Percentiles rank a stretch among this genome's conserved stretches.
These are phyloP conservation scores for Spongia lamella DNA, from an alignment of 37 sponge, comb jelly and placozoan species.

Conservation along the genomic window DNA sequence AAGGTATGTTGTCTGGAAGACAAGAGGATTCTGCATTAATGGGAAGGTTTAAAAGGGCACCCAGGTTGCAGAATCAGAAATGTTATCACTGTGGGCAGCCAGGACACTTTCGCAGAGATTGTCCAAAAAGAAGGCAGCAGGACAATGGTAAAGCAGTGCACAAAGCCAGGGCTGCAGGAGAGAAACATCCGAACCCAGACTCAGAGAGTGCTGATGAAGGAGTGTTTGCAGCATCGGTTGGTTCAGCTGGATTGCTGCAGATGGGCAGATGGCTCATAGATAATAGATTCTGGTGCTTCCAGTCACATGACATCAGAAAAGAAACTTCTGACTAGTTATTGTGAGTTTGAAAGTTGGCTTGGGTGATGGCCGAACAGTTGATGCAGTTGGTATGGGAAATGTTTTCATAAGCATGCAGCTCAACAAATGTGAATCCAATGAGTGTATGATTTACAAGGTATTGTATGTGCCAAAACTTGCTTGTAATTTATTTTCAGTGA, in stretches of 20 bases:
- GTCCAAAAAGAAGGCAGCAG: conserved; percentile 9
- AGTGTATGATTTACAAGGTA: too few species aligned
- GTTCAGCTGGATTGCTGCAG: background rate
- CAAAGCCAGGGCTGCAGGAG: conserved; percentile 32
- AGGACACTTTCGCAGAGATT: conserved; percentile 35
- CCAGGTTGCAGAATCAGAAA: conserved; percentile 4
- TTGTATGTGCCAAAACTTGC: too few species aligned
- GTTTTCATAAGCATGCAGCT: too few species aligned
- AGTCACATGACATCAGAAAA: conserved; percentile 58
- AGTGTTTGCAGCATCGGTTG: conserved; percentile 31
- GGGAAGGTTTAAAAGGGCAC: background rate
- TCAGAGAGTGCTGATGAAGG: background rate
- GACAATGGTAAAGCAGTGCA: conserved; percentile 2
- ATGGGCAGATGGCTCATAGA: conserved; percentile 36
- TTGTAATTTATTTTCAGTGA: conserved; percentile 38
- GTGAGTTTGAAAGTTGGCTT: conserved; percentile 22
- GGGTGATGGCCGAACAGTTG: conserved; percentile 39
- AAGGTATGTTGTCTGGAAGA: too few species aligned
- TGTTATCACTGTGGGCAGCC: conserved; percentile 21
- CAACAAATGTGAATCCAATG: too few species aligned
- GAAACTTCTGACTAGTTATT: conserved; percentile 30
- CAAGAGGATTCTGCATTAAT: too few species aligned
- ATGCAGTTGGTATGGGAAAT: conserved; percentile 17
- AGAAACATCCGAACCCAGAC: too few species aligned
- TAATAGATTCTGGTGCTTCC: conserved; percentile 55